phyloP scores from a whole-genome alignment of 2,113 vertebrate genomes.

The Caracal caracal region DNA sequence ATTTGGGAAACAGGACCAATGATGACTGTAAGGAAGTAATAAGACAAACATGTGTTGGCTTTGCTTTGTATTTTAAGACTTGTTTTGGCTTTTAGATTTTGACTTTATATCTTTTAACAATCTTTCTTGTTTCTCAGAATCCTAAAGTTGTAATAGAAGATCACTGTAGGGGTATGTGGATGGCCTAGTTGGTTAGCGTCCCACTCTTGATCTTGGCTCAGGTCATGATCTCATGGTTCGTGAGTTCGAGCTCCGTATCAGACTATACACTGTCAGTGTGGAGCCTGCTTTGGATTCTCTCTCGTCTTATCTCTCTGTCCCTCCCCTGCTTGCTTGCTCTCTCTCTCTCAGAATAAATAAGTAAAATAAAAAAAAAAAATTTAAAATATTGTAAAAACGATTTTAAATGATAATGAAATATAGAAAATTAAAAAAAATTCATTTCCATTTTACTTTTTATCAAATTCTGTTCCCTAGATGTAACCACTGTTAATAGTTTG shows the following conservation, averaged over 20 bases:
- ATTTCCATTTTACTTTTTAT: background rate
- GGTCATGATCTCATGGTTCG: too few relatives aligned
- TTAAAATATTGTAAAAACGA: background rate
- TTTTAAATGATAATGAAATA: background rate
- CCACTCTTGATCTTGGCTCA: too few relatives aligned
- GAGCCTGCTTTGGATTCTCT: too few relatives aligned
- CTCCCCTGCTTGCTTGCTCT: too few relatives aligned
- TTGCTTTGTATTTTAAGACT: constrained; percentile 29
- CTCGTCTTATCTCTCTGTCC: too few relatives aligned
- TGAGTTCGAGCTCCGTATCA: too few relatives aligned
- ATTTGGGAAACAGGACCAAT: background rate
- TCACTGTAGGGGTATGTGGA: background rate
- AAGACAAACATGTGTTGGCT: constrained; percentile 26
- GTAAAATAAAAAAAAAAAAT: too few relatives aligned
- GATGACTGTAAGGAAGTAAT: background rate
- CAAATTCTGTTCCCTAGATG: background rate
- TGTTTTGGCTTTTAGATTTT: constrained; percentile 29
- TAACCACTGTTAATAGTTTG: background rate
- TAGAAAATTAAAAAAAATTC: background rate
- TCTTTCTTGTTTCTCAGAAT: background rate
- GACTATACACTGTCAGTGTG: too few relatives aligned
- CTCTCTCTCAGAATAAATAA: too few relatives aligned
- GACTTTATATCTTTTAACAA: constrained; percentile 15
- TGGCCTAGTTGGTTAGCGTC: too few relatives aligned
- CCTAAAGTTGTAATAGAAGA: background rate